Evolutionary conservation across 2,888 invertebrate species (phyloP), one percentile per base, ranked within the genome.

Genomic region (Dioctria linearis): DNA sequence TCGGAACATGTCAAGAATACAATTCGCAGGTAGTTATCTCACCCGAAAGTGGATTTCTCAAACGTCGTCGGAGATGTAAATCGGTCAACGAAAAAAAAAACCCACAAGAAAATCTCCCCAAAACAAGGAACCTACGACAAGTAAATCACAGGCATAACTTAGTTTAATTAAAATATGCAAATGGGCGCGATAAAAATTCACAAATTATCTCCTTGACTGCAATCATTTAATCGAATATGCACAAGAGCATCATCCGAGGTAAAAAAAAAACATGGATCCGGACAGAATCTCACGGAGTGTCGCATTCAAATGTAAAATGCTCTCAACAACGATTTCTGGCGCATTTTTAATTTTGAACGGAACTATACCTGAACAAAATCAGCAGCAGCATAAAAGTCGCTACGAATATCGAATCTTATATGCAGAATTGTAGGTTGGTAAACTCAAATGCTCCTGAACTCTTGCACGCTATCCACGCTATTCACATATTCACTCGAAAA

Each of bases 121-220:
- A 78, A 46, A 71, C 39, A 66, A 43, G 43, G 11, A 42, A 43
- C 46, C 66, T n/a, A 4, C 69, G n/a, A 37, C 11, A 9, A 39
- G 39, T 37, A 49, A 78, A 79, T 66, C 66, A 79, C 82, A 71
- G 73, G 78, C 82, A 80, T 80, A 80, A 82, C 73, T 80, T 82
- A 80, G 61, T 80, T 82, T 82, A 82, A 82, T 82, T 82, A 80
- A 80, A 80, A 82, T 82, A 82, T 82, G 82, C 80, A 82, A 80
- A 82, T 82, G 57, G 66, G 8, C 11, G 42, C 43, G 57, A 79
- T 79, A 67, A 67, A 67, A 79, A 57, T 79, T 67, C 67, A 43
- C 66, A 49, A 67, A 79, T 79, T 79, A 79, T 67, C 66, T 67
- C 76, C 39, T 76, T 76, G 25, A 76, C 76, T 63, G 40, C 76